phyloP scores from a whole-genome alignment of 2,113 vertebrate species.

The human (Homo sapiens) region DNA sequence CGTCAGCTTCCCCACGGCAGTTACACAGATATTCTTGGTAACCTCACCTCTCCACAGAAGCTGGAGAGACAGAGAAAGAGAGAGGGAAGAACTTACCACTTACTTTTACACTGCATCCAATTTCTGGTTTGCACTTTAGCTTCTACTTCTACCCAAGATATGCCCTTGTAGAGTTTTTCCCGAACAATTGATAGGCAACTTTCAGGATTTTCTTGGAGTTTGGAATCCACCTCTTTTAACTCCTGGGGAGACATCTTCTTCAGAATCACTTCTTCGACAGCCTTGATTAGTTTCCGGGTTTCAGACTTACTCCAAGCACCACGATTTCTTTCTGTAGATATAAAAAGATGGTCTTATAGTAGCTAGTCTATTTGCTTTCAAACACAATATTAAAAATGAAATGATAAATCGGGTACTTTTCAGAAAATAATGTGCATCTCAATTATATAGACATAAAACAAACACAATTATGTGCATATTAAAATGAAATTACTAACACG shows the following conservation, averaged over 20 bases:
- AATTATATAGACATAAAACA: background rate
- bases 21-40: fast-evolving
- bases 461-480: background rate
- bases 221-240: background rate
- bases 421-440: background rate
- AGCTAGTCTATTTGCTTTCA: background rate
- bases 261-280: conserved; percentile 80
- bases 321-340: conserved; percentile 71
- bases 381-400: background rate
- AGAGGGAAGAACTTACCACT: conserved; percentile 80
- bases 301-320: conserved; percentile 84
- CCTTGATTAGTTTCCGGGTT: conserved; percentile 73
- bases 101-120: conserved; percentile 86
- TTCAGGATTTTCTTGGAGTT: background rate
- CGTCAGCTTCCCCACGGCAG: fast-evolving
- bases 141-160: conserved; percentile 84
- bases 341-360: background rate
- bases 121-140: conserved; percentile 82
- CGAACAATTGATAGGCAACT: conserved; percentile 53
- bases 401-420: background rate
- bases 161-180: conserved; percentile 74
- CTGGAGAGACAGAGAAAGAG: fast-evolving
- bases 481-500: background rate
- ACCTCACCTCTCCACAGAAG: fast-evolving
- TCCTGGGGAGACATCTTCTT: conserved; percentile 62